Percentiles rank a stretch among this genome's conserved stretches.
Conservation (phyloP, 1,140 invertebrate species). For the Palaemon carinicauda region DNA sequence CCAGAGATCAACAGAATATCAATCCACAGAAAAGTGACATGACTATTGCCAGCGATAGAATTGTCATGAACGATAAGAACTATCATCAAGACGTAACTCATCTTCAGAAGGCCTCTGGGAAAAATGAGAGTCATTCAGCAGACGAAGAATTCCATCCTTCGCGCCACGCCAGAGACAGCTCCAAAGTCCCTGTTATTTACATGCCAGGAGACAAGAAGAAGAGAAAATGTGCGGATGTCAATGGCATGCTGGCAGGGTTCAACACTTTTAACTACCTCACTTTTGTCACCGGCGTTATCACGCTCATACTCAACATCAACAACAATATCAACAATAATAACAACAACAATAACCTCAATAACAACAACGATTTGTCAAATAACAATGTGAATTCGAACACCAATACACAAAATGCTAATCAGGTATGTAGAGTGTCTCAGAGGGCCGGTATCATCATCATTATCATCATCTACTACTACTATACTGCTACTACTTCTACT, state of each 20-base stretch:
- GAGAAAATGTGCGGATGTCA: slow-evolving; percentile 17
- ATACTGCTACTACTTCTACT: too few species aligned
- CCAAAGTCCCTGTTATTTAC: slow-evolving; percentile 26
- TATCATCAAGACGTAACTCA: too few species aligned
- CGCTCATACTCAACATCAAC: slow-evolving; percentile 45
- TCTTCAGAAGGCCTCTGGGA: too few species aligned
- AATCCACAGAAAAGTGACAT: not conserved
- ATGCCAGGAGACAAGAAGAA: slow-evolving; percentile 42
- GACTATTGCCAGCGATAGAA: too few species aligned
- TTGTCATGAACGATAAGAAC: too few species aligned
- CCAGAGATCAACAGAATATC: too few species aligned
- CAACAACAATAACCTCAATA: slow-evolving; percentile 50
- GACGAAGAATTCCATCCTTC: too few species aligned
- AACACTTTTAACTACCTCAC: slow-evolving; percentile 53
- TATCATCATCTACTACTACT: too few species aligned
- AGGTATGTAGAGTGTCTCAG: slow-evolving; percentile 1
- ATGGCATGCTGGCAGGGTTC: slow-evolving; percentile 41
- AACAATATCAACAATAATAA: slow-evolving; percentile 55
- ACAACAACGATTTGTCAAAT: slow-evolving; percentile 48
- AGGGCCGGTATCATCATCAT: too few species aligned
- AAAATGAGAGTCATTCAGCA: too few species aligned
- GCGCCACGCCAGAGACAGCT: not conserved
- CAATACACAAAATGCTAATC: slow-evolving; percentile 52
- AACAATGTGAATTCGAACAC: slow-evolving; percentile 49
- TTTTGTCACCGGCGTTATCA: slow-evolving; percentile 44